Evolutionary conservation across 2,888 invertebrate species (phyloP).

Genomic region (Eumacrocentrus americanus): DNA sequence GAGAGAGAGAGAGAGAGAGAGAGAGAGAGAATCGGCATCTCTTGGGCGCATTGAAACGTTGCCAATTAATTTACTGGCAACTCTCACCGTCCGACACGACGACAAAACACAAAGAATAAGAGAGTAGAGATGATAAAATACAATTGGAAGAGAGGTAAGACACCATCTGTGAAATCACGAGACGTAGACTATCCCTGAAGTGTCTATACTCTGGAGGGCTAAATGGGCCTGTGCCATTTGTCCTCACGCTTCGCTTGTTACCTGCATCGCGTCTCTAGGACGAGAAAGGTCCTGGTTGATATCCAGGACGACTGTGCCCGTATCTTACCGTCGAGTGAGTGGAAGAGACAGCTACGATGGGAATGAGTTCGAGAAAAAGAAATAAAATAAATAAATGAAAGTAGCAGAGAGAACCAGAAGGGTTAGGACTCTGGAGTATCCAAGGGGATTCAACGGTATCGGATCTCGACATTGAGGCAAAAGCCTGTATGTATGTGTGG

Average conservation of each 20-base stretch:
- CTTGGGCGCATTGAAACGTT: constrained; percentile 23
- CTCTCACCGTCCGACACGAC: not conserved
- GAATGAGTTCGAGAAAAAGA: not conserved
- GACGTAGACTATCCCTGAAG: too few relatives aligned
- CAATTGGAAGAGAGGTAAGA: constrained; percentile 20
- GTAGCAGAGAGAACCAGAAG: constrained; percentile 13
- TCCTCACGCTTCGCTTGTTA: constrained; percentile 36
- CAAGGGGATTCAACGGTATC: constrained; percentile 31
- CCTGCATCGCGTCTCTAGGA: constrained; percentile 11
- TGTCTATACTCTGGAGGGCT: constrained; percentile 15
- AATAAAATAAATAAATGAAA: not conserved
- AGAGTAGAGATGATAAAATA: too few relatives aligned
- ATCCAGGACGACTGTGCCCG: constrained; percentile 5
- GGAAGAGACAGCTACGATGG: constrained; percentile 1
- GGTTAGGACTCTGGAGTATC: constrained; percentile 29
- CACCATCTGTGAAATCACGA: constrained; percentile 30
- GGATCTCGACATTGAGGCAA: constrained; percentile 25
- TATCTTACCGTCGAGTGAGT: constrained; percentile 11
- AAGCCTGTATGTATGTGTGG: not conserved
- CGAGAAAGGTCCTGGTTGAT: constrained; percentile 4
- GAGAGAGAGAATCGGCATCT: constrained; percentile 21
- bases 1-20: too few relatives aligned
- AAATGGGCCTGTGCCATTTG: constrained; percentile 35
- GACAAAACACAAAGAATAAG: not conserved
- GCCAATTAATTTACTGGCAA: constrained; percentile 22